phyloP scores from a whole-genome alignment of 2,113 vertebrate species.

The Psilopsiagon aurifrons region DNA sequence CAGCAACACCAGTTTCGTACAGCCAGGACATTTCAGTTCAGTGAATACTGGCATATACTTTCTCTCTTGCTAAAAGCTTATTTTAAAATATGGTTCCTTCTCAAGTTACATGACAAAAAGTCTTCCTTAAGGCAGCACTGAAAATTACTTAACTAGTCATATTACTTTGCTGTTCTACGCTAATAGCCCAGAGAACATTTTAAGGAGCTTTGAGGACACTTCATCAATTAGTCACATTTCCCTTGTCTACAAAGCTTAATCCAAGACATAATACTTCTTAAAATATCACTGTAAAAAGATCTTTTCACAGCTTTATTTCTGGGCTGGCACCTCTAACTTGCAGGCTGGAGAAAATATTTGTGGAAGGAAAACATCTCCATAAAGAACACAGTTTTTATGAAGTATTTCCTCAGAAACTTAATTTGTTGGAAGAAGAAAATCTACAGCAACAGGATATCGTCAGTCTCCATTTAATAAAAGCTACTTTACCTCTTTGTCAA shows the following conservation, averaged over 20 bases:
- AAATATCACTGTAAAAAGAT: slow-evolving; percentile 6
- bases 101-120: neutral
- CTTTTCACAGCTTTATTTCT: neutral
- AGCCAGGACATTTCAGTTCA: neutral
- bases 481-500: slow-evolving; percentile 88
- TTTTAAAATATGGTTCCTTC: neutral
- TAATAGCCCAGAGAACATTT: slow-evolving; percentile 55
- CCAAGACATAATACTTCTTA: neutral
- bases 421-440: neutral
- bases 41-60: neutral
- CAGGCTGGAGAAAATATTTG: neutral
- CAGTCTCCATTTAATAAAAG: neutral
- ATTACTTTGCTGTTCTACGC: slow-evolving; percentile 35
- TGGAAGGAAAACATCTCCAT: neutral
- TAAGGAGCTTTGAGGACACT: slow-evolving; percentile 48
- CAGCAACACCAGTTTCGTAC: neutral
- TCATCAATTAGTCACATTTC: slow-evolving; percentile 57
- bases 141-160: slow-evolving; percentile 21
- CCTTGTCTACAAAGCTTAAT: slow-evolving; percentile 22
- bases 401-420: neutral
- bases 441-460: accelerated
- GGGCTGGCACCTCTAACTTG: neutral
- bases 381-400: neutral
- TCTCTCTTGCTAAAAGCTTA: neutral
- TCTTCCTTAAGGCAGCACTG: slow-evolving; percentile 28